A percentile compares a stretch with the other conserved stretches of the same genome.
Evolutionary conservation across 1,140 invertebrate genomes (phyloP).

Genomic region (Lerema accius): DNA sequence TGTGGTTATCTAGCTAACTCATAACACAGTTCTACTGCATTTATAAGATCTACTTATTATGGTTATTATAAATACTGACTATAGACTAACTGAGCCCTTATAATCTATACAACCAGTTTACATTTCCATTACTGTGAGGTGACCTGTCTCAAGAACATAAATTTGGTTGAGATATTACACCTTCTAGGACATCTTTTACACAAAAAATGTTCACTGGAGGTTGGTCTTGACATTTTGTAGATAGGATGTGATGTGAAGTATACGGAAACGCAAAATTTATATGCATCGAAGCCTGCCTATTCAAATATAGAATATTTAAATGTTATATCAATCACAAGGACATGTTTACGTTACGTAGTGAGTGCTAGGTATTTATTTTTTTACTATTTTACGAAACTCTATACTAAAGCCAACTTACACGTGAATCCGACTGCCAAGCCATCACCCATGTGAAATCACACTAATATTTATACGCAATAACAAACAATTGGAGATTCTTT

Average conservation of each 20-base stretch:
- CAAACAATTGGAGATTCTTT: constrained; percentile 74
- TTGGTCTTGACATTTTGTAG: constrained; percentile 3
- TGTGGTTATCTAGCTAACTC: too few relatives aligned
- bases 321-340: constrained; percentile 69
- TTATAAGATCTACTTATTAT: too few relatives aligned
- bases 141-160: too few relatives aligned
- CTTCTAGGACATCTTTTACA: too few relatives aligned
- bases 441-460: constrained; percentile 80
- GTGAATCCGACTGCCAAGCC: constrained; percentile 81
- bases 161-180: too few relatives aligned
- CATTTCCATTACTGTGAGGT: too few relatives aligned
- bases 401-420: constrained; percentile 62
- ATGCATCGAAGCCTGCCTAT: constrained; percentile 28
- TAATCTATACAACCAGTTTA: too few relatives aligned
- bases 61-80: too few relatives aligned
- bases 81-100: too few relatives aligned
- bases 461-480: constrained; percentile 69
- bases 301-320: constrained; percentile 63
- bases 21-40: too few relatives aligned
- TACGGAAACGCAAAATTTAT: constrained; percentile 24
- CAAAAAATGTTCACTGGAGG: too few relatives aligned
- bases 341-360: constrained; percentile 47
- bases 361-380: background rate
- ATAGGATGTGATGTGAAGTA: constrained; percentile 6
- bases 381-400: constrained; percentile 24